These are phyloP conservation scores for Phrynocephalus forsythii DNA, from an alignment of 2,797 vertebrate species.

Conservation along the genomic window DNA sequence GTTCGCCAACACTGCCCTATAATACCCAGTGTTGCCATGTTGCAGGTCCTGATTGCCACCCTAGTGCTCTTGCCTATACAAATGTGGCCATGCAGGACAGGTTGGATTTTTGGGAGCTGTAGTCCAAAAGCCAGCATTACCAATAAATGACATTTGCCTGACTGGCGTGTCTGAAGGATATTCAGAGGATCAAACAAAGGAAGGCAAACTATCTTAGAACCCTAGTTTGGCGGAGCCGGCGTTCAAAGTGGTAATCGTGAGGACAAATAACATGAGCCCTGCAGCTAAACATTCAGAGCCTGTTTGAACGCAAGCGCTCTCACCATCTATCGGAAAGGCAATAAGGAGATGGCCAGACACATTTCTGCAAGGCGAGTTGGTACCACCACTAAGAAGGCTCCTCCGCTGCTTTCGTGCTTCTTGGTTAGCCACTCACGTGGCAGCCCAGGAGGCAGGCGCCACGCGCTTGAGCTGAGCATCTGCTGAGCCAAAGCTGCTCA, in stretches of 20 bases:
- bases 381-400: background rate
- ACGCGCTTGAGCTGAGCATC: no score
- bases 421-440: background rate
- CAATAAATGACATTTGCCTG: no score
- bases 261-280: background rate
- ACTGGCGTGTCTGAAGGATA: no score
- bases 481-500: background rate
- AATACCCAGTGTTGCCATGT: no score
- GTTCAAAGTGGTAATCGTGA: background rate
- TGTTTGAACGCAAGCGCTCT: background rate
- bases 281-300: background rate
- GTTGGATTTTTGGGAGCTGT: no score
- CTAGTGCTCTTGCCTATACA: no score
- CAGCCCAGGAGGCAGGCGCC: background rate
- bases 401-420: background rate
- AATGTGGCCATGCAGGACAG: no score
- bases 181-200: no score
- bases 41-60: no score
- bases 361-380: background rate
- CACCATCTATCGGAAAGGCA: background rate
- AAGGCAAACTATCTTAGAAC: background rate
- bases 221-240: background rate
- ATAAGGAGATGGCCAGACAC: background rate
- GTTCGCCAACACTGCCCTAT: no score
- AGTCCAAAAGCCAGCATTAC: no score